phyloP scores from a whole-genome alignment of 2,888 invertebrate species.

The Myopa tessellatipennis region DNA sequence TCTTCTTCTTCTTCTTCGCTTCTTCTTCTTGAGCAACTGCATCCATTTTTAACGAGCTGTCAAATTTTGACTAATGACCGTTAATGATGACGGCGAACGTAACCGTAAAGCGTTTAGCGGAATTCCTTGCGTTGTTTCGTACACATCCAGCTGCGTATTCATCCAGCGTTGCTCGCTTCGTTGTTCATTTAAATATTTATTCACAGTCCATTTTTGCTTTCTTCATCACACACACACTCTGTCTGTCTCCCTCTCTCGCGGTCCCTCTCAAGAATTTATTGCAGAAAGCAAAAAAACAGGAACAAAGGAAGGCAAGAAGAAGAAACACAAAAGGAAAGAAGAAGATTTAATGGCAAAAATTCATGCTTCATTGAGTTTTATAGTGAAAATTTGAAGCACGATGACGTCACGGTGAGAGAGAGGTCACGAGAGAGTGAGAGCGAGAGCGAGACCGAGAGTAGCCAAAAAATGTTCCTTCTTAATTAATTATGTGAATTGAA shows the following conservation, averaged over 20 bases:
- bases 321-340: not conserved
- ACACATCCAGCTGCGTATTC: not conserved
- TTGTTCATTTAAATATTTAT: not conserved
- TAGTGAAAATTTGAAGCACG: conserved; percentile 28
- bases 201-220: not conserved
- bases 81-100: conserved; percentile 10
- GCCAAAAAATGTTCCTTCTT: too few species aligned
- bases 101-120: not conserved
- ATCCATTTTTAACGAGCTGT: conserved; percentile 1
- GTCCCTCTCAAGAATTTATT: not conserved
- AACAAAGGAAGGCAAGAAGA: not conserved
- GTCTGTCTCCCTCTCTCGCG: not conserved
- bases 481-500: too few species aligned
- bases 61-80: conserved; percentile 31
- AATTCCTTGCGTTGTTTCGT: not conserved
- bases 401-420: not conserved
- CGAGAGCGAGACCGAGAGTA: not conserved
- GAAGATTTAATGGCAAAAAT: conserved; percentile 21
- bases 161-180: not conserved
- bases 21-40: too few species aligned
- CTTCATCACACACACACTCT: too few species aligned
- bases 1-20: too few species aligned
- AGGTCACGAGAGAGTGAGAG: not conserved
- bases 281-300: not conserved
- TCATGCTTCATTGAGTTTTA: conserved; percentile 35